phyloP scores from a whole-genome alignment of 2,797 vertebrate genomes.

The Chelon labrosus region DNA sequence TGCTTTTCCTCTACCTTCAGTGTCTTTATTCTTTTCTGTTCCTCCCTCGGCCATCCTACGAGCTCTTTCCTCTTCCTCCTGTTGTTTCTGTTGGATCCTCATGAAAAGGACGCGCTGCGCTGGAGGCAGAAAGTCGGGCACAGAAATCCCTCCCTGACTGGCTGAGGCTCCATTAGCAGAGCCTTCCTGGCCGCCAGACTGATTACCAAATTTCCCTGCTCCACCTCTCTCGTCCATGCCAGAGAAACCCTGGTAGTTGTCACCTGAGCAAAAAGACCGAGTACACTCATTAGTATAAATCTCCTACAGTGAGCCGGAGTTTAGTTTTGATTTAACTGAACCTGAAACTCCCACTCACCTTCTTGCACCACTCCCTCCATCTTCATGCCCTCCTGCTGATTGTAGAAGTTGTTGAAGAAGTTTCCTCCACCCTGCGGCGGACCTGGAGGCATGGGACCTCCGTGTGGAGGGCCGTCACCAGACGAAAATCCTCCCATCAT shows the following conservation, averaged over 20 bases:
- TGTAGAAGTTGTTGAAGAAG: constrained; percentile 92
- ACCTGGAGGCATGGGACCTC: constrained; percentile 85
- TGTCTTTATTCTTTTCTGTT: constrained; percentile 78
- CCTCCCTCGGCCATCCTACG: constrained; percentile 90
- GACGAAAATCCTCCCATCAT: constrained; percentile 89
- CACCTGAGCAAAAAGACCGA: constrained; percentile 72
- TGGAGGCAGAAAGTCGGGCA: constrained; percentile 94
- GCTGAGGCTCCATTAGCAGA: constrained; percentile 71
- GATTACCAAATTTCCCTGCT: constrained; percentile 75
- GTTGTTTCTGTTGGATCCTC: constrained; percentile 97
- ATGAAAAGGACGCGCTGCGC: constrained; percentile 94
- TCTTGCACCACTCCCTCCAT: constrained; percentile 86
- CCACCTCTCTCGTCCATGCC: constrained; percentile 80
- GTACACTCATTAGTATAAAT: not conserved
- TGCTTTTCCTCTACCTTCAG: constrained; percentile 85
- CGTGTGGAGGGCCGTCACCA: constrained; percentile 83
- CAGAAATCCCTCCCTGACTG: constrained; percentile 81
- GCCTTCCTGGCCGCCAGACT: constrained; percentile 71
- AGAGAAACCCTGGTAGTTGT: constrained; percentile 86
- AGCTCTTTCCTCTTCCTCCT: constrained; percentile 94
- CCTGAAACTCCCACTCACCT: constrained; percentile 76
- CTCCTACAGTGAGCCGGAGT: not conserved
- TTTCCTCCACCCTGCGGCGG: constrained; percentile 85
- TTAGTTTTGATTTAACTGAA: not conserved
- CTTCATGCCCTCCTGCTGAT: constrained; percentile 88